phyloP scores from a whole-genome alignment of 2,888 invertebrate species.

The Drosophila rubida region DNA sequence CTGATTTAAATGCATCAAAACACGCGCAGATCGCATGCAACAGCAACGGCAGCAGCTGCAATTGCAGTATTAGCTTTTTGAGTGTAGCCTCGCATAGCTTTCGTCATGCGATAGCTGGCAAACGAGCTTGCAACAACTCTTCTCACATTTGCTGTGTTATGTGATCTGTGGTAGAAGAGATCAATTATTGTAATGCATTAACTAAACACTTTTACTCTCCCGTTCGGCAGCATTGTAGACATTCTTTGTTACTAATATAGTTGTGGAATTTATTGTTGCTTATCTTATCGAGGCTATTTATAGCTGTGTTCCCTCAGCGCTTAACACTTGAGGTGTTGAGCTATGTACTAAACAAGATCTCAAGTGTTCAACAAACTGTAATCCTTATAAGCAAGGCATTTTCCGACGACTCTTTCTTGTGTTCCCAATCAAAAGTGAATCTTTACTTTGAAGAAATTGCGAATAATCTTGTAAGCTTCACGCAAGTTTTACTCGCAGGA shows the following conservation, averaged over 20 bases:
- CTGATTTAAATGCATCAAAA: constrained; percentile 63
- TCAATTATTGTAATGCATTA: constrained; percentile 7
- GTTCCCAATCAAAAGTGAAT: no score
- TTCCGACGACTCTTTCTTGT: no score
- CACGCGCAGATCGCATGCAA: constrained; percentile 58
- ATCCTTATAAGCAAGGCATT: background rate
- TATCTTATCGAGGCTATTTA: background rate
- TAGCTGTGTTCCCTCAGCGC: background rate
- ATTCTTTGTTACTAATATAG: background rate
- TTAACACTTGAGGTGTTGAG: background rate
- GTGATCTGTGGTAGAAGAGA: constrained; percentile 19
- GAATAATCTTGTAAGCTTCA: no score
- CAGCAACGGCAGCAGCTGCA: background rate
- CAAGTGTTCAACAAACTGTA: background rate
- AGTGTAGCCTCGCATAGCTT: constrained; percentile 7
- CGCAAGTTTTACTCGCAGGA: no score
- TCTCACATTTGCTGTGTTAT: constrained; percentile 30
- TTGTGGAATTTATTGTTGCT: background rate
- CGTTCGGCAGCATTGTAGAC: background rate
- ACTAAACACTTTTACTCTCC: background rate
- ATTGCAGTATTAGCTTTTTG: background rate
- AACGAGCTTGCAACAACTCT: background rate
- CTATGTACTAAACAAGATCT: background rate
- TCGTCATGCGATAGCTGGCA: constrained; percentile 17
- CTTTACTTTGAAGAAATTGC: no score